Base-by-base conservation (phyloP, 2,113 vertebrate genomes). In the Delphinapterus leucas region DNA sequence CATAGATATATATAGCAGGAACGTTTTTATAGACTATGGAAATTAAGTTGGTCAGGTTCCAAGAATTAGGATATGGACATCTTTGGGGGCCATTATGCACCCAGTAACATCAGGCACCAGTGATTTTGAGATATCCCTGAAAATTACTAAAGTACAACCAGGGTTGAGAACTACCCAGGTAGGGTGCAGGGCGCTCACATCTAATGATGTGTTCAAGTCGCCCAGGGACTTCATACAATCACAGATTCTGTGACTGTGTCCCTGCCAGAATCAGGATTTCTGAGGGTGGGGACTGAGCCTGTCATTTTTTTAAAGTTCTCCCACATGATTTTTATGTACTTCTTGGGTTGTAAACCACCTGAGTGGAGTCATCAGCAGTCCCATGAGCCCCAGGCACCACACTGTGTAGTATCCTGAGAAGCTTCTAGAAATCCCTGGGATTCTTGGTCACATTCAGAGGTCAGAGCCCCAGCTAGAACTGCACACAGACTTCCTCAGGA, bases 301-400 rank as follows among this genome's bases (percentile, higher is more conserved):
- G 33, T 9, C 25, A 36, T n/a, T 49, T 58, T 25, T 44, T 3
- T 7, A 49, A 61, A 70, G 17, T 41, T 14, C 41, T 8, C 12
- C 55, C 25, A 55, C 12, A 1, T 55, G 25, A 86, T n/a, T n/a
- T 11, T 74, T 36, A 33, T 0, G 3, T 86, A 41, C 12, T 41
- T 33, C 3, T 60, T 1, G 2, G 55, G 15, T 14, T 77, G 6
- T 1, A 41, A 47, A 13, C 4, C 5, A 49, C 20, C 14, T 31
- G 26, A 55, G 8, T 23, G 25, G 9, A 38, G 23, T 18, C 31
- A 65, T 21, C 9, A 33, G 31, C 14, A n/a, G 17, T 55, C 47
- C 26, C 0, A 0, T 53, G 1, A 82, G 61, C 15, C 25, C n/a
- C 31, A 21, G 3, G 4, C 13, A 79, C 3, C 5, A 3, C 38